Evolutionary conservation across 1,140 invertebrate species (phyloP).

Genomic region (Lepidurus apus): DNA sequence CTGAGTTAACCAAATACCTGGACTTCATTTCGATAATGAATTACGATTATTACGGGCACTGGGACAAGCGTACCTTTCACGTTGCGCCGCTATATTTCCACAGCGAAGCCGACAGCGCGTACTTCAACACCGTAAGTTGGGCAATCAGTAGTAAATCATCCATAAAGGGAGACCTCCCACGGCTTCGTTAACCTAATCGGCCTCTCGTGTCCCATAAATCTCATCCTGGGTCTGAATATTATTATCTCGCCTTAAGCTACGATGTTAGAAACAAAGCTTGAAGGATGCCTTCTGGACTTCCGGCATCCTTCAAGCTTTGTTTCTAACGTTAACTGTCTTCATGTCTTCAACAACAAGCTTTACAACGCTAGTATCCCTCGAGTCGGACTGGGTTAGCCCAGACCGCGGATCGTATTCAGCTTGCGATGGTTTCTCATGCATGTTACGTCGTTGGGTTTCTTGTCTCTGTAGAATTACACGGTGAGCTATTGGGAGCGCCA

Average conservation of each 20-base stretch:
- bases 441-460: conserved; percentile 31
- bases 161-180: not conserved
- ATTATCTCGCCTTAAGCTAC: too few species aligned
- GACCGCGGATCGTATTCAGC: too few species aligned
- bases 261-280: too few species aligned
- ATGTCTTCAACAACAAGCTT: not conserved
- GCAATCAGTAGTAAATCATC: not conserved
- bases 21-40: conserved; percentile 88
- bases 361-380: not conserved
- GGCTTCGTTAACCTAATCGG: not conserved
- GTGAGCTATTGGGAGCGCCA: conserved; percentile 79
- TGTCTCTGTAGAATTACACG: conserved; percentile 60
- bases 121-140: conserved; percentile 60
- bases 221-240: not conserved
- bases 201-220: not conserved
- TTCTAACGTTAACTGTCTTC: too few species aligned
- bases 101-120: conserved; percentile 63
- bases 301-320: too few species aligned
- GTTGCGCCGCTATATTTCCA: conserved; percentile 72
- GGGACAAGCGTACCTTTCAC: conserved; percentile 84
- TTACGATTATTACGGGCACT: conserved; percentile 75
- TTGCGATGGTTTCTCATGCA: not conserved
- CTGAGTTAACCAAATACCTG: conserved; percentile 59
- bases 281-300: too few species aligned
- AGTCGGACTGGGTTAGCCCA: too few species aligned